Evolutionary conservation across 2,113 vertebrate genomes (phyloP).

Genomic region (Tyto alba): DNA sequence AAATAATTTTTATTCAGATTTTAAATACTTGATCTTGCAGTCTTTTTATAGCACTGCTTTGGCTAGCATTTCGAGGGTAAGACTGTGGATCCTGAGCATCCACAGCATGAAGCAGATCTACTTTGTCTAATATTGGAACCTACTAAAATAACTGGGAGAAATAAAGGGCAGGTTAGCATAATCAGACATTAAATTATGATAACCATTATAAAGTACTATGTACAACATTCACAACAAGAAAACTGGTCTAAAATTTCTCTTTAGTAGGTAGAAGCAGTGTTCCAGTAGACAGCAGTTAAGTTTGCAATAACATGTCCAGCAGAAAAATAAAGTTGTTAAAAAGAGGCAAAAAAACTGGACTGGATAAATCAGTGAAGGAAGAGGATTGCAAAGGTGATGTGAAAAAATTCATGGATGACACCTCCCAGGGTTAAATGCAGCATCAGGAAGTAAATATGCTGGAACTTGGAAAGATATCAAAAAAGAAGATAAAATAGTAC

Average conservation of each 20-base stretch:
- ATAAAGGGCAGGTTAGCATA: neutral
- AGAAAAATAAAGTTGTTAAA: neutral
- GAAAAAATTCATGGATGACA: neutral
- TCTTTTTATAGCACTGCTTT: slow-evolving; percentile 3
- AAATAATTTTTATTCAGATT: neutral
- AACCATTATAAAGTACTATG: neutral
- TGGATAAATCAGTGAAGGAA: neutral
- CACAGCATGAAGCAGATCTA: neutral
- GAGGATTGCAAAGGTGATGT: neutral
- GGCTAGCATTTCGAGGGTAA: neutral
- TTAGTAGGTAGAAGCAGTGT: neutral
- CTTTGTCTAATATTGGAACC: neutral
- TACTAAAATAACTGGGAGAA: neutral
- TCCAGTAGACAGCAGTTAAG: neutral
- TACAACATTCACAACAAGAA: neutral
- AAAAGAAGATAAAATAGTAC: neutral
- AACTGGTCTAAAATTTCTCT: neutral
- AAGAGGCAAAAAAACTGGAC: neutral
- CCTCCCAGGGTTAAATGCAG: neutral
- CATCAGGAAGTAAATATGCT: neutral
- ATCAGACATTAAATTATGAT: neutral
- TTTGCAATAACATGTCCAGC: neutral
- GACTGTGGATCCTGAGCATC: neutral
- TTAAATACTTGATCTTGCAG: neutral
- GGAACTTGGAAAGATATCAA: neutral